Conservation (phyloP, 2,888 invertebrate genomes). For the Yponomeuta sedellus region DNA sequence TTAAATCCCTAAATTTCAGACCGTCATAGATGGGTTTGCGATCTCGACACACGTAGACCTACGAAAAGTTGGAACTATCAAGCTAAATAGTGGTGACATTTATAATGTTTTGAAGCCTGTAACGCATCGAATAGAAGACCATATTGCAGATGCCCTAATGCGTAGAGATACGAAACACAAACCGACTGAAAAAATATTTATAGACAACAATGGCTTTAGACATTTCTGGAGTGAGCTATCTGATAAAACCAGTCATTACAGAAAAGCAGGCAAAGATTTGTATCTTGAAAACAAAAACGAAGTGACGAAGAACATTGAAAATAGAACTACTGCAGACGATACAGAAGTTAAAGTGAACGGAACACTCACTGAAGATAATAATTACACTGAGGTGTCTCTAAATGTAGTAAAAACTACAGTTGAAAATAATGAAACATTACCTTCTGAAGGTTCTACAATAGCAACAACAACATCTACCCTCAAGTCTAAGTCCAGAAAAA, state of each 20-base stretch:
- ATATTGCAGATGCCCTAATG: constrained; percentile 43
- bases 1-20: constrained; percentile 16
- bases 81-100: constrained; percentile 37
- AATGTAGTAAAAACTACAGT: constrained; percentile 23
- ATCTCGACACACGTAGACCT: constrained; percentile 40
- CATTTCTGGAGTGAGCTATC: constrained; percentile 49
- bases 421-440: constrained; percentile 17
- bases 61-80: constrained; percentile 42
- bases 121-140: constrained; percentile 40
- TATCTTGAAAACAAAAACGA: constrained; percentile 10
- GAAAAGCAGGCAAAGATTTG: constrained; percentile 28
- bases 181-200: constrained; percentile 34
- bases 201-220: constrained; percentile 50
- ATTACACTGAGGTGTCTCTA: constrained; percentile 13
- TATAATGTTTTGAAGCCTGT: constrained; percentile 47
- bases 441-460: constrained; percentile 15
- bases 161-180: constrained; percentile 27
- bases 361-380: constrained; percentile 16
- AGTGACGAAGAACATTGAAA: background rate
- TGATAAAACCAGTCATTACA: constrained; percentile 25
- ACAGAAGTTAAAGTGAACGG: background rate
- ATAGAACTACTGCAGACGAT: background rate
- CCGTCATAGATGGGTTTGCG: constrained; percentile 29
- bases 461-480: background rate
- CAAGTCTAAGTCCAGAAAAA: background rate